Evolutionary conservation across 2,113 vertebrate species (phyloP).

Genomic region (Crotalus horridus): DNA sequence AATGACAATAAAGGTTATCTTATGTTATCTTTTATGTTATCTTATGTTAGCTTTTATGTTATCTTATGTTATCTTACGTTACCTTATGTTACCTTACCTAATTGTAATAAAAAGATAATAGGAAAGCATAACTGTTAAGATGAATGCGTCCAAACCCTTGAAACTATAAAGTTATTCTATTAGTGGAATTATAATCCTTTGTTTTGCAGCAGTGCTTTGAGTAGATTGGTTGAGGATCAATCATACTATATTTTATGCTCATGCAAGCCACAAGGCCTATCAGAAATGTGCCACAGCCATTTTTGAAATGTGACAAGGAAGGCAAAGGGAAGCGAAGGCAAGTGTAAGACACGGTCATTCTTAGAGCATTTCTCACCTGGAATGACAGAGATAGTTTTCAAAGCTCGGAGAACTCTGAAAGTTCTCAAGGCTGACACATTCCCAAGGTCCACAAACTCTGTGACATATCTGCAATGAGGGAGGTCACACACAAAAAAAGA

Average conservation of each 20-base stretch:
- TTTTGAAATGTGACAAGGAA: conserved; percentile 68
- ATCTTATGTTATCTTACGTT: too few species aligned
- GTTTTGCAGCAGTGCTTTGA: not conserved
- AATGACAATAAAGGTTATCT: too few species aligned
- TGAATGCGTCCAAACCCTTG: not conserved
- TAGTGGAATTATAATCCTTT: not conserved
- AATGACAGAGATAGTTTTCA: conserved; percentile 99
- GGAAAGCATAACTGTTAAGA: not conserved
- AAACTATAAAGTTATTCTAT: not conserved
- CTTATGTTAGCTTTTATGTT: too few species aligned
- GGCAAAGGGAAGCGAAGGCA: conserved; percentile 1
- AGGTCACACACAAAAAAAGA: conserved; percentile 91
- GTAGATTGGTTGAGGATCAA: not conserved
- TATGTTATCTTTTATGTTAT: too few species aligned
- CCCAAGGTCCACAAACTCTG: conserved; percentile 99
- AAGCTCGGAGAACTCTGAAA: conserved; percentile 99
- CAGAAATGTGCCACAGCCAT: conserved; percentile 76
- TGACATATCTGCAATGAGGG: conserved; percentile 99
- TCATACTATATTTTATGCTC: not conserved
- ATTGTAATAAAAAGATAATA: not conserved
- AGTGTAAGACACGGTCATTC: conserved; percentile 24
- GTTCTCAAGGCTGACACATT: conserved; percentile 99
- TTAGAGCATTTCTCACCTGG: conserved; percentile 95
- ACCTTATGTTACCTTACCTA: too few species aligned
- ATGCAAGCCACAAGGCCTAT: conserved; percentile 89